These are phyloP conservation scores for Penaeus vannamei DNA, from an alignment of 1,140 invertebrate genomes.

Conservation along the genomic window DNA sequence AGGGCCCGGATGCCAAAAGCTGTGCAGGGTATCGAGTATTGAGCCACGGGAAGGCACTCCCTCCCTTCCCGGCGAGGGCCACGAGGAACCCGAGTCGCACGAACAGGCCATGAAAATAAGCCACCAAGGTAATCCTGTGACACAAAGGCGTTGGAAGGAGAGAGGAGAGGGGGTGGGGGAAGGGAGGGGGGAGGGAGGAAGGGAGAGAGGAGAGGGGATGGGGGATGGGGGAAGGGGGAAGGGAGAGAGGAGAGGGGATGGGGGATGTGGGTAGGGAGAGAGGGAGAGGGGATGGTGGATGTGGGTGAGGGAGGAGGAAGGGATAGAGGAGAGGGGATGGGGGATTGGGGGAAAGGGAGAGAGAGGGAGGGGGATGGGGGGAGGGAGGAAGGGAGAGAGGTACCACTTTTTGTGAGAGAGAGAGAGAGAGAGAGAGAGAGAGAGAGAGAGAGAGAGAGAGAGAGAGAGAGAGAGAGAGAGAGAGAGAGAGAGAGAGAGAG, in stretches of 20 bases:
- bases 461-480: neutral
- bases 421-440: neutral
- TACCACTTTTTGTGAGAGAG: neutral
- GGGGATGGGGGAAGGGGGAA: neutral
- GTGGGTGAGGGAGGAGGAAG: no score
- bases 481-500: neutral
- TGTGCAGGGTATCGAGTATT: no score
- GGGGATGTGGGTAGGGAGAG: no score
- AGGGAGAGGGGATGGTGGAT: neutral
- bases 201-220: neutral
- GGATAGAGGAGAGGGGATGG: neutral
- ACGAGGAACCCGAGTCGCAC: no score
- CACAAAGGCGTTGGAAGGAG: neutral
- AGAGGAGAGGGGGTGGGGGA: neutral
- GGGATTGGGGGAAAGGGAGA: neutral
- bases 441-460: neutral
- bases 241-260: neutral
- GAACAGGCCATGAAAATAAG: no score
- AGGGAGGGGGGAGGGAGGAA: neutral
- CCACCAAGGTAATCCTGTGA: no score
- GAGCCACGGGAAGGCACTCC: no score
- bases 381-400: neutral
- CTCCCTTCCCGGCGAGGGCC: no score
- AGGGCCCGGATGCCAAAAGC: no score
- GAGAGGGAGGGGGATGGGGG: neutral